phyloP scores from a whole-genome alignment of 2,888 invertebrate genomes.

The Synanthedon vespiformis region DNA sequence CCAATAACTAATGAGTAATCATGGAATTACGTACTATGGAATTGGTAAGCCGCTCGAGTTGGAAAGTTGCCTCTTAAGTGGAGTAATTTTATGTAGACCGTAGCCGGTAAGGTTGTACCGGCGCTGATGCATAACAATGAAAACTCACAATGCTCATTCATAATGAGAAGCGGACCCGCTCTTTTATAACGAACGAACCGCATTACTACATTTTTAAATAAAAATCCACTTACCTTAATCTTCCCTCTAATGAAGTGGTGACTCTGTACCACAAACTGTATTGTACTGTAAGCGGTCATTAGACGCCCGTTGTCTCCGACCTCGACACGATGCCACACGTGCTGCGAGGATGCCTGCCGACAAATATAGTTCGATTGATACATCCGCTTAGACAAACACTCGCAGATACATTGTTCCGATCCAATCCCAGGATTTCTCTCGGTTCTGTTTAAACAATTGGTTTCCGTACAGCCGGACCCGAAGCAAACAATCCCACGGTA shows the following conservation, averaged over 20 bases:
- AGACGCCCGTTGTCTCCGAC: constrained; percentile 38
- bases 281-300: constrained; percentile 57
- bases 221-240: constrained; percentile 29
- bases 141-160: background rate
- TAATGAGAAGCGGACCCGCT: background rate
- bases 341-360: constrained; percentile 47
- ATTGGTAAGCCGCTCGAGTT: too few relatives aligned
- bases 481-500: background rate
- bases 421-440: background rate
- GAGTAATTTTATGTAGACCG: too few relatives aligned
- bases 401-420: background rate
- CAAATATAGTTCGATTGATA: background rate
- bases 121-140: background rate
- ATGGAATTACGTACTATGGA: too few relatives aligned
- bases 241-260: constrained; percentile 52
- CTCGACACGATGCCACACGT: constrained; percentile 55
- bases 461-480: background rate
- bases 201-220: background rate
- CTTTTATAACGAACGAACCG: background rate
- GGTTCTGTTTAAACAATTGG: background rate
- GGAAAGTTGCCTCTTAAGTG: too few relatives aligned
- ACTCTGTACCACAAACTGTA: constrained; percentile 54
- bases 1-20: too few relatives aligned
- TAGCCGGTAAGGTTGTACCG: too few relatives aligned
- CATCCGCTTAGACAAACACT: constrained; percentile 8